Conservation (phyloP, 2,113 vertebrate species). For the Chrysemys picta region DNA sequence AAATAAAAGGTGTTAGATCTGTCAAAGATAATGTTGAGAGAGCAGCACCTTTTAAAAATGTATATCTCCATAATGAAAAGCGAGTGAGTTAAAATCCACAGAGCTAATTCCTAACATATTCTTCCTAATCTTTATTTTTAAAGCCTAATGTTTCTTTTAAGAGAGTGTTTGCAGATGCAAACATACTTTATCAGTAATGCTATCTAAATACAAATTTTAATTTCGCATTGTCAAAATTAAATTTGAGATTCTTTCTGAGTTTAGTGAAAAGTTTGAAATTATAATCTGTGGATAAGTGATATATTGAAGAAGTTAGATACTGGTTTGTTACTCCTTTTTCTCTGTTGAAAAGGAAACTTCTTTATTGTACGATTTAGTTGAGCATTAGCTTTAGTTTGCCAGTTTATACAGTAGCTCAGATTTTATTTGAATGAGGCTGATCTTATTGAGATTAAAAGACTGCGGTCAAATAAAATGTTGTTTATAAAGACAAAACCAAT, state of each 20-base stretch:
- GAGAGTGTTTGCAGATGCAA: neutral
- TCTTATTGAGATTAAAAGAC: neutral
- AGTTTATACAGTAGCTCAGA: neutral
- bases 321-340: slow-evolving; percentile 31
- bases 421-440: slow-evolving; percentile 4
- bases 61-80: neutral
- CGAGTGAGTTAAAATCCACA: neutral
- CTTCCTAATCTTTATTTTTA: neutral
- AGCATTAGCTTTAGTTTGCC: slow-evolving; percentile 25
- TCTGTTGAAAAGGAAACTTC: slow-evolving; percentile 25
- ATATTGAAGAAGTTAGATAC: neutral
- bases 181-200: neutral
- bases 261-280: slow-evolving; percentile 13
- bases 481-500: neutral
- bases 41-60: neutral
- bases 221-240: neutral
- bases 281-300: neutral
- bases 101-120: neutral
- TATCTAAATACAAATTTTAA: neutral
- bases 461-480: neutral
- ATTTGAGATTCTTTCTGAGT: neutral
- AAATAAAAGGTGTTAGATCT: neutral
- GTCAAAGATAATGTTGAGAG: neutral
- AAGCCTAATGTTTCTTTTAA: neutral
- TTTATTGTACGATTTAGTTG: slow-evolving; percentile 38